phyloP scores from a whole-genome alignment of 2,797 vertebrate genomes.

The Acanthurus tractus region DNA sequence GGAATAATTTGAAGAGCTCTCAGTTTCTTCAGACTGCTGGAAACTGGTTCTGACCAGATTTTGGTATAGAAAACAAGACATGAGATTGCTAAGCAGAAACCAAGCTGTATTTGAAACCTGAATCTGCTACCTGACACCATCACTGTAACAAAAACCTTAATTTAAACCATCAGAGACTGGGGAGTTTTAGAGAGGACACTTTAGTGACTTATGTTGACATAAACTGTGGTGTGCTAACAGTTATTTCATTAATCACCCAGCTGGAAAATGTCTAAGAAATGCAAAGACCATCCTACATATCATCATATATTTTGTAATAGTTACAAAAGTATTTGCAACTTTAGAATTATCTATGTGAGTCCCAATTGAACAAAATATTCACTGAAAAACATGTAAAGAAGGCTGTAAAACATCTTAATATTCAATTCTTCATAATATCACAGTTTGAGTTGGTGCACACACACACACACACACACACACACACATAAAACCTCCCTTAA shows the following conservation, averaged over 20 bases:
- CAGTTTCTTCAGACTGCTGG: neutral
- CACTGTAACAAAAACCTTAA: neutral
- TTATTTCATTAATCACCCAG: neutral
- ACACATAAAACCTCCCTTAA: neutral
- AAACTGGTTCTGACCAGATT: neutral
- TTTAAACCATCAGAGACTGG: neutral
- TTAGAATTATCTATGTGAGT: neutral
- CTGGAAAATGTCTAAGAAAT: neutral
- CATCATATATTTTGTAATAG: neutral
- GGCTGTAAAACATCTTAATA: neutral
- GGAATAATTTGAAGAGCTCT: neutral
- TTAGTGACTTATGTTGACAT: neutral
- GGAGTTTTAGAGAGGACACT: neutral
- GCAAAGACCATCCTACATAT: neutral
- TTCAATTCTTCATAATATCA: neutral
- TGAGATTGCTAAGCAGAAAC: neutral
- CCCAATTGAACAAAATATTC: neutral
- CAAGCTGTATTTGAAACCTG: too few species aligned
- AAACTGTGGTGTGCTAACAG: neutral
- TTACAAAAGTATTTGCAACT: too few species aligned
- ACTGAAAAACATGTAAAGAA: neutral
- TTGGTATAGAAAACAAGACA: neutral
- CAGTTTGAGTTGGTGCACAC: neutral
- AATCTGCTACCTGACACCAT: neutral
- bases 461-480: neutral